Percentiles rank a stretch among this genome's conserved stretches.
These are phyloP conservation scores for Folsomia manolachei DNA, from an alignment of 2,888 invertebrate species.

Conservation along the genomic window DNA sequence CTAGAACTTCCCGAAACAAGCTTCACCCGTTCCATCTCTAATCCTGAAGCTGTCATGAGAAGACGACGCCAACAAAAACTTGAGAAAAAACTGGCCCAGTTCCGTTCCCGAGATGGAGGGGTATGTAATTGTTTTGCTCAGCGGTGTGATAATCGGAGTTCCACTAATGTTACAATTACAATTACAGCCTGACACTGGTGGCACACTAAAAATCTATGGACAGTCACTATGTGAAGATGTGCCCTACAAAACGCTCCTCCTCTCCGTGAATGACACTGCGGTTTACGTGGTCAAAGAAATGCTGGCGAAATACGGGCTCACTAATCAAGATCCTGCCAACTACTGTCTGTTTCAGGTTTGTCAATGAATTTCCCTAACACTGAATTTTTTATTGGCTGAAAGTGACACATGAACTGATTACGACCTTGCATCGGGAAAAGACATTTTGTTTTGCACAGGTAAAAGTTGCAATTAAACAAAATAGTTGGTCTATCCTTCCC, in stretches of 20 bases:
- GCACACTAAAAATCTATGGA: constrained; percentile 91
- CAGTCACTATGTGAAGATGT: constrained; percentile 93
- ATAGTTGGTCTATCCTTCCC: too few relatives aligned
- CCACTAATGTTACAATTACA: too few relatives aligned
- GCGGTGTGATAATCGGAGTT: too few relatives aligned
- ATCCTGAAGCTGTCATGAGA: constrained; percentile 99
- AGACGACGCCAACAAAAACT: constrained; percentile 92
- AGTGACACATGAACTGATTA: too few relatives aligned
- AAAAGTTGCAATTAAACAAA: too few relatives aligned
- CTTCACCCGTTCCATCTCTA: constrained; percentile 97
- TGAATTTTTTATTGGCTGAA: too few relatives aligned
- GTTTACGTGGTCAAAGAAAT: constrained; percentile 92
- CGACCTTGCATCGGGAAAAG: too few relatives aligned
- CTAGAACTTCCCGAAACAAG: constrained; percentile 94
- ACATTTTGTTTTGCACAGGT: too few relatives aligned
- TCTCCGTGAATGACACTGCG: constrained; percentile 90
- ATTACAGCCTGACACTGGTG: constrained; percentile 89
- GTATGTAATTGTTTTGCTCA: too few relatives aligned
- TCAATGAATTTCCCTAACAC: too few relatives aligned
- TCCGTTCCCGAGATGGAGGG: constrained; percentile 92
- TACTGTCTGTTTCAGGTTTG: constrained; percentile 92
- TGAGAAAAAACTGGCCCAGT: constrained; percentile 89
- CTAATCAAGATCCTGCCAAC: constrained; percentile 81
- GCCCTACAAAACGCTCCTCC: constrained; percentile 94
- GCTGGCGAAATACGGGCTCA: constrained; percentile 92